These are phyloP conservation scores for Gambusia yucatana DNA, from an alignment of 2,797 vertebrate species.

Conservation along the genomic window DNA sequence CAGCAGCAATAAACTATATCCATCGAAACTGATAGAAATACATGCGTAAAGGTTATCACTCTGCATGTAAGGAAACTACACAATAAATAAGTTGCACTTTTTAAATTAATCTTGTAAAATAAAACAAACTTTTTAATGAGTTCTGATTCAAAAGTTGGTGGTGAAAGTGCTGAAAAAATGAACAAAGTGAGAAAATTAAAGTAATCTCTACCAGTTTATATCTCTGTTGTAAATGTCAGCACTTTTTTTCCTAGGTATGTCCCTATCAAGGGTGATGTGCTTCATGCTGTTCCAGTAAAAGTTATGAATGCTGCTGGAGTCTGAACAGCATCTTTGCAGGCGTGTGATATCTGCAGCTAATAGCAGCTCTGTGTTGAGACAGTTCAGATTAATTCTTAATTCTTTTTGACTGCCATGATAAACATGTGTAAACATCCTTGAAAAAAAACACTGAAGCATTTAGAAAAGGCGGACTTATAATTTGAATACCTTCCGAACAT, in stretches of 20 bases:
- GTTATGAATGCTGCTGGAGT: not conserved
- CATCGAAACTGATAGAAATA: not conserved
- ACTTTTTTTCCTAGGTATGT: not conserved
- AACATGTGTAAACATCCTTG: not conserved
- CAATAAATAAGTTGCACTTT: not conserved
- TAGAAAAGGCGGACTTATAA: not conserved
- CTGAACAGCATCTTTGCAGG: constrained; percentile 26
- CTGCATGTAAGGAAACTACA: not conserved
- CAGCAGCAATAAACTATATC: not conserved
- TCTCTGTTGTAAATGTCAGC: constrained; percentile 1
- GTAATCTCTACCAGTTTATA: not conserved
- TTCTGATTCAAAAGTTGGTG: not conserved
- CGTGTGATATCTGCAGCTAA: constrained; percentile 29
- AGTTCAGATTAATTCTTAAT: constrained; percentile 5
- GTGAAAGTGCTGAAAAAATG: not conserved
- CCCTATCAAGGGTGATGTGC: not conserved
- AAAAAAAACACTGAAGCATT: not conserved
- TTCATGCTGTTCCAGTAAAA: constrained; percentile 5
- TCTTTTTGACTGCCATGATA: not conserved
- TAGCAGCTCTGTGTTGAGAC: constrained; percentile 7
- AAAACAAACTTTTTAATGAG: not conserved
- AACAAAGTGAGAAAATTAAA: not conserved
- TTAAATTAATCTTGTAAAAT: not conserved
- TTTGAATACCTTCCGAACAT: not conserved
- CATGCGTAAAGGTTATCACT: not conserved